Percentiles rank a stretch among this genome's conserved stretches.
Evolutionary conservation across 23 tunicate species (phyloP).

Genomic region (Styela clava): DNA sequence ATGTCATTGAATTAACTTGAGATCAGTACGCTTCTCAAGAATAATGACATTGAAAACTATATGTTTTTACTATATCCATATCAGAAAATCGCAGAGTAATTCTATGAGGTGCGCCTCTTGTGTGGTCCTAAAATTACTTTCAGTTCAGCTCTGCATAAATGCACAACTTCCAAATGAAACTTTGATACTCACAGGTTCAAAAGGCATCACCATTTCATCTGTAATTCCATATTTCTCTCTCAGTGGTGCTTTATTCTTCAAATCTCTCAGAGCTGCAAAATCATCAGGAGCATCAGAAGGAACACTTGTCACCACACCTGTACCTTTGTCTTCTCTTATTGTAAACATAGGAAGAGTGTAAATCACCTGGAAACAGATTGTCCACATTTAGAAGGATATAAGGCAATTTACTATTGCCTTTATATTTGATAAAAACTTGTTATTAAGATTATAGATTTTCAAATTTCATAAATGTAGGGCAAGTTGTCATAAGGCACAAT

Average conservation of each 20-base stretch:
- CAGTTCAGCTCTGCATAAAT: no score
- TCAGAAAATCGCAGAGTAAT: no score
- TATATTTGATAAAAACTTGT: no score
- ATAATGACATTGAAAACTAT: no score
- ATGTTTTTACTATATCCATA: no score
- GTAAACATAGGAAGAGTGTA: constrained; percentile 98
- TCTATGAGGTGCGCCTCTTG: no score
- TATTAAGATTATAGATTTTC: background rate
- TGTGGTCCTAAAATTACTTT: no score
- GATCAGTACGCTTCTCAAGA: no score
- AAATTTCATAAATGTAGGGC: no score
- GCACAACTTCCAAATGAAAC: no score
- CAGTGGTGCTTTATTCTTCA: constrained; percentile 77
- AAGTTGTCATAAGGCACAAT: no score
- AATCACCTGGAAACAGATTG: constrained; percentile 51
- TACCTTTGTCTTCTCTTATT: constrained; percentile 99
- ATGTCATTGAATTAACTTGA: no score
- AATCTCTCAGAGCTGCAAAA: constrained; percentile 92
- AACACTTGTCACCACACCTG: constrained; percentile 96
- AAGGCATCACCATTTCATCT: constrained; percentile 96
- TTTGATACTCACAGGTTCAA: constrained; percentile 81
- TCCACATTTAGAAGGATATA: background rate
- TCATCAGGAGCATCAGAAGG: constrained; percentile 99
- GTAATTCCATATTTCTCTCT: constrained; percentile 73
- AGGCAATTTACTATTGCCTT: background rate